A percentile compares a stretch with the other conserved stretches of the same genome.
Evolutionary conservation across 2,113 vertebrate species (phyloP).

Genomic region (Hippotragus niger): DNA sequence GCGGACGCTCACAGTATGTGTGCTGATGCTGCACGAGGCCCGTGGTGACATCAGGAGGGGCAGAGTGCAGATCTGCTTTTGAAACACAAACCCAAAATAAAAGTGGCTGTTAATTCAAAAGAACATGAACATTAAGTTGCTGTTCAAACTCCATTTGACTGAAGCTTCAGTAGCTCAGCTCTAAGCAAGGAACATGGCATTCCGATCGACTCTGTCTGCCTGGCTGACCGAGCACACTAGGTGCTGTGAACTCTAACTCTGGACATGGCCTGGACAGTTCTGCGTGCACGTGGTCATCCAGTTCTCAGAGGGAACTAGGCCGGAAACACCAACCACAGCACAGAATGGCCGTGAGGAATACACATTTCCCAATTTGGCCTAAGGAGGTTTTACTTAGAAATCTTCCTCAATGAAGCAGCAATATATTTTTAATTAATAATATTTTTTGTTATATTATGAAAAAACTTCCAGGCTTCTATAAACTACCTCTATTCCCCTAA

Average conservation of each 20-base stretch:
- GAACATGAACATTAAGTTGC: not conserved
- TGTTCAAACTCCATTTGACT: not conserved
- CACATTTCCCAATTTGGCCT: not conserved
- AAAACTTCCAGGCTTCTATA: not conserved
- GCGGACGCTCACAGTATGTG: slow-evolving; percentile 83
- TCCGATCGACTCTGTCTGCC: not conserved
- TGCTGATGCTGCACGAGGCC: slow-evolving; percentile 85
- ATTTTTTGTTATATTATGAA: not conserved
- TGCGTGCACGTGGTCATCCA: fast-evolving
- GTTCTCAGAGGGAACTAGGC: not conserved
- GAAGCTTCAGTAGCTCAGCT: not conserved
- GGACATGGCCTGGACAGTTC: not conserved
- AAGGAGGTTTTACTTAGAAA: not conserved
- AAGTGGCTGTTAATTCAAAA: not conserved
- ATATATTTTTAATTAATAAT: not conserved
- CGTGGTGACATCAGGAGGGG: slow-evolving; percentile 94
- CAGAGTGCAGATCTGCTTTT: slow-evolving; percentile 89
- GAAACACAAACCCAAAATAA: slow-evolving; percentile 59
- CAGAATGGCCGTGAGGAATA: fast-evolving
- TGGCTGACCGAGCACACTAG: not conserved
- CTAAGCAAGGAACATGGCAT: not conserved
- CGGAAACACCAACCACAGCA: too few species aligned
- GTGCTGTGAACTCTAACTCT: not conserved
- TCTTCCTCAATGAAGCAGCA: not conserved
- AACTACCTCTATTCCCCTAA: not conserved